phyloP scores from a whole-genome alignment of 2,888 invertebrate species.

The Norana najaformis region DNA sequence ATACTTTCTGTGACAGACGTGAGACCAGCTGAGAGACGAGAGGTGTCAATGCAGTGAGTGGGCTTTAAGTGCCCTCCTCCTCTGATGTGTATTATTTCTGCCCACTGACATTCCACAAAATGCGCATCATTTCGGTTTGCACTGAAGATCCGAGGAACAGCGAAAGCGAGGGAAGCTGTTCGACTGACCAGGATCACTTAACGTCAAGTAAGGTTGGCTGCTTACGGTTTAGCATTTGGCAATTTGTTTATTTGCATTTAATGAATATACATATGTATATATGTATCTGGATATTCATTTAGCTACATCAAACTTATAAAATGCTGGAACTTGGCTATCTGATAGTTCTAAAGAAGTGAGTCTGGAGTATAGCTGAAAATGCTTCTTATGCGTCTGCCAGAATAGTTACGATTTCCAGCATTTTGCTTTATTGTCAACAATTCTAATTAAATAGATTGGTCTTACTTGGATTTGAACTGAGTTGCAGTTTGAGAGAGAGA shows the following conservation, averaged over 20 bases:
- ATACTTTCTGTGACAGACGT: neutral
- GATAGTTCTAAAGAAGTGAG: neutral
- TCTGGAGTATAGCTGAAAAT: neutral
- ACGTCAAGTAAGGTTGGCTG: neutral
- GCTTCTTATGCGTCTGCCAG: neutral
- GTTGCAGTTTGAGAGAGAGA: too few species aligned
- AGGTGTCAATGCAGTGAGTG: neutral
- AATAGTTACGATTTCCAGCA: neutral
- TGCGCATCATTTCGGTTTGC: constrained; percentile 17
- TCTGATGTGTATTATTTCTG: neutral
- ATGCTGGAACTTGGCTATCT: neutral
- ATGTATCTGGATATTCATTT: neutral
- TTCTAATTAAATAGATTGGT: neutral
- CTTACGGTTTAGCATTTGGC: neutral
- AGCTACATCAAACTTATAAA: neutral
- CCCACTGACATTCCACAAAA: neutral
- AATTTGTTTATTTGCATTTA: too few species aligned
- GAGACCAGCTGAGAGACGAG: neutral
- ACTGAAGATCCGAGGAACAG: neutral
- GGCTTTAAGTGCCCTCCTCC: neutral
- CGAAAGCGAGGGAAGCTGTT: neutral
- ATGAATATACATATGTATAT: neutral
- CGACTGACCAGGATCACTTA: neutral
- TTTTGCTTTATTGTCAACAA: neutral
- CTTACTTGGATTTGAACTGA: neutral